Evolutionary conservation across 1,140 invertebrate genomes (phyloP).

Genomic region (Planococcus citri): DNA sequence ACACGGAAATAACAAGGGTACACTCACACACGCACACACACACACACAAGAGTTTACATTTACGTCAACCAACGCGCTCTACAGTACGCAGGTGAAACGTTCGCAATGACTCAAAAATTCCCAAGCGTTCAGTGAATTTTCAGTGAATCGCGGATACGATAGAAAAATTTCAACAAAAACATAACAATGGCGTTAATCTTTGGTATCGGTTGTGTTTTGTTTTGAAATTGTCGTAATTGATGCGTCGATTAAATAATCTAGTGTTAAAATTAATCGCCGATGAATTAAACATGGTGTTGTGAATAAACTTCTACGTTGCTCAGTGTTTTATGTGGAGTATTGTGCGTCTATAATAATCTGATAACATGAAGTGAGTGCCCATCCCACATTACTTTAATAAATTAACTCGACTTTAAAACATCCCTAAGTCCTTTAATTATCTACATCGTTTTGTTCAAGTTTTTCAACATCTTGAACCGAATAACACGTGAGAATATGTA

Average conservation of each 20-base stretch:
- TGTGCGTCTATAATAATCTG: background rate
- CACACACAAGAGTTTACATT: too few species aligned
- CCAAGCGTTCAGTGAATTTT: too few species aligned
- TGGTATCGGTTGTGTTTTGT: background rate
- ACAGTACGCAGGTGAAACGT: too few species aligned
- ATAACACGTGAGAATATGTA: too few species aligned
- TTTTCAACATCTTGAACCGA: too few species aligned
- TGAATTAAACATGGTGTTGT: background rate
- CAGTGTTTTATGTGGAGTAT: background rate
- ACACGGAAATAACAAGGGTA: too few species aligned
- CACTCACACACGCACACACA: too few species aligned
- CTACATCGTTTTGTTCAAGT: too few species aligned
- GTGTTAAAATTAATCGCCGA: too few species aligned
- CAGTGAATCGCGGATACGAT: background rate
- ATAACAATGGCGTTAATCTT: constrained; percentile 3
- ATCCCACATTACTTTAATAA: constrained; percentile 7
- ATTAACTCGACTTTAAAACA: background rate
- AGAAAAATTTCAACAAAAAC: background rate
- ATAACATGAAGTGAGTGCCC: constrained; percentile 15
- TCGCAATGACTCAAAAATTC: too few species aligned
- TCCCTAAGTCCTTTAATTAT: too few species aligned
- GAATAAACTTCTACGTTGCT: background rate
- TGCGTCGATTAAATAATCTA: background rate
- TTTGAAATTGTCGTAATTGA: background rate
- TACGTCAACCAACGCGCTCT: too few species aligned